Evolutionary conservation across 2,113 vertebrate species (phyloP), one percentile per base, ranked within the genome.

Genomic region (Pteropus alecto): DNA sequence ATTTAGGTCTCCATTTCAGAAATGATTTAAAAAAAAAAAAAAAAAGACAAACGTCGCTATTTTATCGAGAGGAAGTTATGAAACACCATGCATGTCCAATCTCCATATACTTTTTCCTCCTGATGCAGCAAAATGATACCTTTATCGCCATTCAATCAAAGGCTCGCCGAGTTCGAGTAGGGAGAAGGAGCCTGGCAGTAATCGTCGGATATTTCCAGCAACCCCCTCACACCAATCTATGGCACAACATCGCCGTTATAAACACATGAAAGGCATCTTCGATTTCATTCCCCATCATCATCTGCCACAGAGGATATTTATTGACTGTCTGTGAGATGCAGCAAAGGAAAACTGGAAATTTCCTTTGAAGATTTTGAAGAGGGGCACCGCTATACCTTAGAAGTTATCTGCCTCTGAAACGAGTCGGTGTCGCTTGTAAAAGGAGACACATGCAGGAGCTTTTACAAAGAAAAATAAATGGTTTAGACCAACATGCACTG

Each of bases 91-190:
- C 33, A 68, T 1, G 0, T 96, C 94, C 85, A 93, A 94, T 97
- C 76, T 97, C 92, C 96, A 90, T 96, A 94, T 58, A 84, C 87
- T 85, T 94, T 83, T 91, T 85, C 93, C 92, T 92, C 28, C 71
- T 97, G 92, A 96, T 85, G 96, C 74, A 58, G 41, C 70, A 84
- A 95, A 97, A 97, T 97, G 96, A 95, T 94, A 90, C 90, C 90
- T 95, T 97, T 97, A 96, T 94, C 12, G 5, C 46, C 24, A 0
- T 73, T 92, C 92, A 68, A 51, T 90, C 95, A 92, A 70, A 97
- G 86, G 74, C 89, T 88, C 3, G 3, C 82, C 26, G 33, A 93
- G 94, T 54, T 43, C 0, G 35, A 1, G 2, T 1, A 0, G 90
- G 68, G 67, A 97, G 79, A 91, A 15, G 38, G 70, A 83, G 33